Base-by-base conservation (phyloP, 2,888 invertebrate species). In the Macrophya alboannulata region DNA sequence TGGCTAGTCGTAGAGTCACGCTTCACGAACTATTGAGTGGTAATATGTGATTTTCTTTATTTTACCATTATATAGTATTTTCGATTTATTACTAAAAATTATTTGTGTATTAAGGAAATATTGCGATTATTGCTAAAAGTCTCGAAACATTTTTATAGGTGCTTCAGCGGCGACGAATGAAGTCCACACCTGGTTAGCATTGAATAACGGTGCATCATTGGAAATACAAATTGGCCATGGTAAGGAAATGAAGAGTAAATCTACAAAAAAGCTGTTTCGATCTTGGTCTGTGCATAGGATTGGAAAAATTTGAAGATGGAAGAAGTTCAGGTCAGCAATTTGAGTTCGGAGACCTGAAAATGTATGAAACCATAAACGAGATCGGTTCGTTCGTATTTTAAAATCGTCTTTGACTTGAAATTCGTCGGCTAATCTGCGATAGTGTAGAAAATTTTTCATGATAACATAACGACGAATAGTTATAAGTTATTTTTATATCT, bases 201-300 rank as follows among this genome's bases (percentile, higher is more conserved):
- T 94, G 59, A 94, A 93, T 86, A 93, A 93, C 62, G 94, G 94
- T 12, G 93, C 93, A 4, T 93, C 94, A 0, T 88, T 94, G 10
- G 93, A 94, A 88, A 91, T 94, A 83, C 92, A 92, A 89, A 91
- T 94, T 21, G 92, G 92, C 17, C 93, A 94, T 84, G 93, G 94
- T 40, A 92, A 90, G 40, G 92, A 93, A 86, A 86, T 92, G 12
- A 94, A 94, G 86, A 90, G 77, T 85, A 92, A 92, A 77, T 90
- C 92, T 15, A 87, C 92, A 12, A 92, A 93, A 76, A 93, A 92
- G 86, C 88, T 94, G 25, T 94, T 94, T 84, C 91, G 94, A 85
- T 94, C 94, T 82, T 94, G 94, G 94, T 94, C 94, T 0, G 93
- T 94, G 15, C 94, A 94, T 88, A 90, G 93, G 37, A 94, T 94